Evolutionary conservation across 2,797 vertebrate genomes (phyloP).

Genomic region (Xerus rutilus): DNA sequence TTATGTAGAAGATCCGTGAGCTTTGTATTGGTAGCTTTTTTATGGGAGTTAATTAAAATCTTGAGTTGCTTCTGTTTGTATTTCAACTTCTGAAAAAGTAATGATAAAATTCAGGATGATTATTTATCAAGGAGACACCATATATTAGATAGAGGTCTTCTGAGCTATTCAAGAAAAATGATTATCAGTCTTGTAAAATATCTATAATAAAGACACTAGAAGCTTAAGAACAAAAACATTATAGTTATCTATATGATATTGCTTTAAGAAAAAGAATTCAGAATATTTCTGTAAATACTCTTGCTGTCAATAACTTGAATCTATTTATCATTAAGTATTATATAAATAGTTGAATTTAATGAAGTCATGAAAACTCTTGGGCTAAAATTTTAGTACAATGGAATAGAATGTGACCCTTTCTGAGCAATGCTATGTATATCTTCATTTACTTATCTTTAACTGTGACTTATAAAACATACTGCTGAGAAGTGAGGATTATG

Average conservation of each 20-base stretch:
- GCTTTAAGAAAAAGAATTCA: conserved; percentile 34
- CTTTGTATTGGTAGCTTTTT: background rate
- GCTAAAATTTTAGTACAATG: background rate
- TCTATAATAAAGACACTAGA: background rate
- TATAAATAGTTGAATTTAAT: conserved; percentile 10
- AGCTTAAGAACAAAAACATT: background rate
- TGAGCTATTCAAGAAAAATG: conserved; percentile 46
- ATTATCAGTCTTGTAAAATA: background rate
- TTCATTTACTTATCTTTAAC: conserved; percentile 36
- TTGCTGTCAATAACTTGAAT: background rate
- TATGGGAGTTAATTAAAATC: background rate
- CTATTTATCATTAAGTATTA: background rate
- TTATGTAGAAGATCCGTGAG: conserved; percentile 36
- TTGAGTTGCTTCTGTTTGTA: conserved; percentile 52
- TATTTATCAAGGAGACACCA: conserved; percentile 43
- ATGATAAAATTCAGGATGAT: conserved; percentile 20
- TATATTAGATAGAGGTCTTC: background rate
- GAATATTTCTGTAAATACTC: conserved; percentile 2
- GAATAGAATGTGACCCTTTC: background rate
- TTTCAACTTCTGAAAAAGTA: conserved; percentile 44
- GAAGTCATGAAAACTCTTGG: background rate
- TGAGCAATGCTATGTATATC: background rate
- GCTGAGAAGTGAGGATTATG: background rate
- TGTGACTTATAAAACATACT: conserved; percentile 16
- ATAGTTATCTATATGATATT: background rate